Evolutionary conservation across 2,113 vertebrate genomes (phyloP).

Genomic region (Syngnathoides biaculeatus): DNA sequence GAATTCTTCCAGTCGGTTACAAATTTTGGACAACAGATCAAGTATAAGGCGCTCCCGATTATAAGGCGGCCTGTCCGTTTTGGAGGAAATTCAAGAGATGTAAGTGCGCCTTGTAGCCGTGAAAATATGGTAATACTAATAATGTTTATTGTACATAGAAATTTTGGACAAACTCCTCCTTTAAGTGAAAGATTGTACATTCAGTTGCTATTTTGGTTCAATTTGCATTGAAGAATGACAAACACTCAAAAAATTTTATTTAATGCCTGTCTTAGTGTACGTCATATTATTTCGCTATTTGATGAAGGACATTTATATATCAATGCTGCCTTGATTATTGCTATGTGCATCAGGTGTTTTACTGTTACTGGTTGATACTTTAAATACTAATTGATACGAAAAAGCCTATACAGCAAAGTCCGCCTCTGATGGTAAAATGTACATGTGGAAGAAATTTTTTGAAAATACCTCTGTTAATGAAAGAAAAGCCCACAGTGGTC

Average conservation of each 20-base stretch:
- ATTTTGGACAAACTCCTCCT: too few relatives aligned
- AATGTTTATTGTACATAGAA: too few relatives aligned
- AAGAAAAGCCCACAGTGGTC: too few relatives aligned
- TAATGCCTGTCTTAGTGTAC: slow-evolving; percentile 34
- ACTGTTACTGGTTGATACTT: background rate
- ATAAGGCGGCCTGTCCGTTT: too few relatives aligned
- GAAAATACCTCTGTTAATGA: too few relatives aligned
- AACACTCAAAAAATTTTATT: slow-evolving; percentile 24
- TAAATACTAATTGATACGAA: background rate
- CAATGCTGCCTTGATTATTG: background rate
- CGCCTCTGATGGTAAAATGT: too few relatives aligned
- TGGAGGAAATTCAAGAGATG: too few relatives aligned
- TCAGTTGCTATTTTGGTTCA: slow-evolving; percentile 37
- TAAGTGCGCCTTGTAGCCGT: too few relatives aligned
- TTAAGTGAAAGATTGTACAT: slow-evolving; percentile 34
- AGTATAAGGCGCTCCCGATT: too few relatives aligned
- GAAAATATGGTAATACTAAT: too few relatives aligned
- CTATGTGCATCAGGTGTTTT: background rate
- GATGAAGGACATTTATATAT: slow-evolving; percentile 11
- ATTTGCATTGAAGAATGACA: slow-evolving; percentile 33
- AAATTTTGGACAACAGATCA: too few relatives aligned
- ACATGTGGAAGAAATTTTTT: background rate
- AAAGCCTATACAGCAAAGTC: background rate
- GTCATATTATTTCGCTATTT: slow-evolving; percentile 18
- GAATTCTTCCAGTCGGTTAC: too few relatives aligned